Conservation (phyloP, 2,113 vertebrate genomes). For the Corythornis cristatus region DNA sequence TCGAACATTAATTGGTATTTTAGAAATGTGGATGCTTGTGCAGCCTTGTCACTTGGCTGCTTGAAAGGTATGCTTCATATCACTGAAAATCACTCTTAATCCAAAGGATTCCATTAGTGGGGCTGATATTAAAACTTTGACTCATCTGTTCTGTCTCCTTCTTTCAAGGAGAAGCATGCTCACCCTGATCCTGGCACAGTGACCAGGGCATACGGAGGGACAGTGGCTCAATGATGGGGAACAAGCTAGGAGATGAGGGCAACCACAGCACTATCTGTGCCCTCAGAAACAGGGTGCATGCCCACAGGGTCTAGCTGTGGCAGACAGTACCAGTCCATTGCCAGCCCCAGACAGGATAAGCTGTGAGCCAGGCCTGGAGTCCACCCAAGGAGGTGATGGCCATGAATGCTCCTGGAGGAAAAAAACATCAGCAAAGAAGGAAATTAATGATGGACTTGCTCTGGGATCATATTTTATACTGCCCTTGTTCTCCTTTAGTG, state of each 20-base stretch:
- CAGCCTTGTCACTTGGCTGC: not conserved
- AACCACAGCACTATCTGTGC: not conserved
- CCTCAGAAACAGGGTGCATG: not conserved
- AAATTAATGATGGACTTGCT: not conserved
- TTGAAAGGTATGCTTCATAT: not conserved
- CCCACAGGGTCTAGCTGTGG: not conserved
- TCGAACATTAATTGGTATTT: not conserved
- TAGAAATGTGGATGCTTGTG: not conserved
- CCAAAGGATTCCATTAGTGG: not conserved
- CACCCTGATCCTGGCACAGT: not conserved
- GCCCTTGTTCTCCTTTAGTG: not conserved
- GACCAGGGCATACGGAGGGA: fast-evolving
- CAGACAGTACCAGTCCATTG: not conserved
- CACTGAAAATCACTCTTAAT: not conserved
- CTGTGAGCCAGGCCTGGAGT: not conserved
- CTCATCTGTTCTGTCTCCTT: not conserved
- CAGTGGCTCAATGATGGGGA: not conserved
- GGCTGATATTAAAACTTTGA: not conserved
- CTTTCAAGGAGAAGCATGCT: not conserved
- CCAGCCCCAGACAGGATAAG: not conserved
- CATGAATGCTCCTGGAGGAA: not conserved
- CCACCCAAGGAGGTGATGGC: not conserved
- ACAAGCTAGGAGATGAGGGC: not conserved
- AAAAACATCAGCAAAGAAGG: not conserved
- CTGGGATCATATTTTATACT: not conserved